Evolutionary conservation across 2,113 vertebrate species (phyloP), one percentile per base, ranked within the genome.

Genomic region (Megaleporinus macrocephalus): DNA sequence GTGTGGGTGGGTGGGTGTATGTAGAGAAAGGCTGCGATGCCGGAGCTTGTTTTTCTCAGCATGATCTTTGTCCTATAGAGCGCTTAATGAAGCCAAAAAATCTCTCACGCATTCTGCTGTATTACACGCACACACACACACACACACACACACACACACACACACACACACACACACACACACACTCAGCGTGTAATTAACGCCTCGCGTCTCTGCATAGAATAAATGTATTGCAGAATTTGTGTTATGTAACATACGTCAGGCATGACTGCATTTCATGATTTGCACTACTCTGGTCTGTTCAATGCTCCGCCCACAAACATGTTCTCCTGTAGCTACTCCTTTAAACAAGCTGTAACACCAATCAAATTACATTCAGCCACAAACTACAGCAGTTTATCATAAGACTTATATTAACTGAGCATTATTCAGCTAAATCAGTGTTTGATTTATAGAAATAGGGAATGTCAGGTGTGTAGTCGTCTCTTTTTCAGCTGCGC

Each of bases 1-100:
- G 20, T 72, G 76, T 86, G 73, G 82, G 88, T 65, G 26, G 22
- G 10, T 30, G 80, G 85, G 71, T 85, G 89, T 71, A 22, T 71
- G 22, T 66, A 74, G 85, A 44, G 41, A 51, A 57, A 66, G 72
- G 73, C 88, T 87, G 82, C 83, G 82, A 86, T 87, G 87, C 88
- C 75, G 29, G 26, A 90, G 89, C 83, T 90, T 90, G 86, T 92
- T 89, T 84, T 83, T 82, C 88, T 86, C 73, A 77, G 80, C 89
- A 85, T 90, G 88, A 91, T 91, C 87, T 84, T 86, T 83, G 84
- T 78, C 85, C 66, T 72, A 75, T 47, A 72, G 85, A 83, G 71
- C 61, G 16, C 44, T 66, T 77, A 83, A 86, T 74, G 59, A 86
- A 80, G 68, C 59, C 61, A 44, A 79, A 79, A 86, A 69, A 65